A percentile compares a stretch with the other conserved stretches of the same genome.
Evolutionary conservation across 1,140 invertebrate species (phyloP).

Genomic region (Apocrypta bakeri): DNA sequence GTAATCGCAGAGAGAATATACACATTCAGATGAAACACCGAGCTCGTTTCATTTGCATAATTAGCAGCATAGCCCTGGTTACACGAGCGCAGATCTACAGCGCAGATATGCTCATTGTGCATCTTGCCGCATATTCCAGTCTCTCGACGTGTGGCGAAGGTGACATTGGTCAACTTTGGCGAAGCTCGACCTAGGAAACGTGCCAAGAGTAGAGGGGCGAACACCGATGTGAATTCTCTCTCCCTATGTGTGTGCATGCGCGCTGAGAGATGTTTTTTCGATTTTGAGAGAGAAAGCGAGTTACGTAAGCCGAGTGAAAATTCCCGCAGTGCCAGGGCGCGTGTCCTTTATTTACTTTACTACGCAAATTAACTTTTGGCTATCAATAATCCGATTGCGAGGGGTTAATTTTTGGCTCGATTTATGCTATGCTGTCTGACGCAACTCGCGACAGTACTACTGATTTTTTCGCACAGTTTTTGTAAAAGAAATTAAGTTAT

Average conservation of each 20-base stretch:
- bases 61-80: conserved; percentile 16
- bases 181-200: conserved; percentile 56
- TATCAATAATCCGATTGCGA: no score
- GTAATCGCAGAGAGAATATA: neutral
- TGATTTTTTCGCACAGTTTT: no score
- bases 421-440: no score
- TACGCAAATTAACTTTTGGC: neutral
- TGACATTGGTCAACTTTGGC: conserved; percentile 56
- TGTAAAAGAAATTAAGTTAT: no score
- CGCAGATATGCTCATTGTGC: neutral
- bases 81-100: neutral
- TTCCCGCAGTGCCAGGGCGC: neutral
- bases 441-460: neutral
- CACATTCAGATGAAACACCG: conserved; percentile 41
- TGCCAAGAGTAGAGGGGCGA: conserved; percentile 55
- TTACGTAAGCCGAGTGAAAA: neutral
- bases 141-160: neutral
- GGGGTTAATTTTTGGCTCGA: neutral
- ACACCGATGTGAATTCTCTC: conserved; percentile 23
- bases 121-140: neutral
- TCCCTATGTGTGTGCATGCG: neutral
- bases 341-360: neutral
- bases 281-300: neutral
- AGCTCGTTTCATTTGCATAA: conserved; percentile 33
- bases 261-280: neutral